Conservation (phyloP, 2,113 vertebrate species). For the Lamprologus ornatipinnis region DNA sequence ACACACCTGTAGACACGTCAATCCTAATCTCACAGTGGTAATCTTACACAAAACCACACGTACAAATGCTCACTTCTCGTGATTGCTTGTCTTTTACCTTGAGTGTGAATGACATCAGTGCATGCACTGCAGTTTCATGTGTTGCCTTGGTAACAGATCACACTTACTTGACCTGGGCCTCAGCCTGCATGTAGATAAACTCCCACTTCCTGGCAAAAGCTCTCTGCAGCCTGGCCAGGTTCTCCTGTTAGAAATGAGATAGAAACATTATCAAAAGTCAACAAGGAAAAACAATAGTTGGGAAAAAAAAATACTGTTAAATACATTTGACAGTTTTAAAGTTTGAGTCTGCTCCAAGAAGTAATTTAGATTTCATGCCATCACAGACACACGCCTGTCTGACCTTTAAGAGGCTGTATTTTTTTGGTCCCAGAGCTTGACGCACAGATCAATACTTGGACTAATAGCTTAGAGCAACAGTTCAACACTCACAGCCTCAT, state of each 20-base stretch:
- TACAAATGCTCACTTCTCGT: neutral
- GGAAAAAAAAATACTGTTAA: neutral
- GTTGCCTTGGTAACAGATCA: slow-evolving; percentile 37
- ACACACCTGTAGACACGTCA: neutral
- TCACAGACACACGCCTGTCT: neutral
- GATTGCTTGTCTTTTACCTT: neutral
- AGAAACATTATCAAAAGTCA: neutral
- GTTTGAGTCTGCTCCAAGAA: neutral
- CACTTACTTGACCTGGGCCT: slow-evolving; percentile 99
- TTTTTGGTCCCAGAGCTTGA: neutral
- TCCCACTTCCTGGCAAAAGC: slow-evolving; percentile 99
- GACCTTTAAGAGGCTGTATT: neutral
- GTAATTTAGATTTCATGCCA: neutral
- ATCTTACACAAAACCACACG: neutral
- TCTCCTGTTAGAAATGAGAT: slow-evolving; percentile 78
- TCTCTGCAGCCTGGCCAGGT: slow-evolving; percentile 92
- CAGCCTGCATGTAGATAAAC: slow-evolving; percentile 99
- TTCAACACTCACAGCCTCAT: slow-evolving; percentile 87
- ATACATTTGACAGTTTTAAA: neutral
- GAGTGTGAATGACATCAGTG: neutral
- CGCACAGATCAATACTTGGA: slow-evolving; percentile 13
- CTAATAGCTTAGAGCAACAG: neutral
- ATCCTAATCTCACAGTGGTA: neutral
- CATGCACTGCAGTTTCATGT: neutral
- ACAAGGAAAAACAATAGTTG: neutral